Evolutionary conservation across 2,888 invertebrate species (phyloP).

Genomic region (Nemoura dubitans): DNA sequence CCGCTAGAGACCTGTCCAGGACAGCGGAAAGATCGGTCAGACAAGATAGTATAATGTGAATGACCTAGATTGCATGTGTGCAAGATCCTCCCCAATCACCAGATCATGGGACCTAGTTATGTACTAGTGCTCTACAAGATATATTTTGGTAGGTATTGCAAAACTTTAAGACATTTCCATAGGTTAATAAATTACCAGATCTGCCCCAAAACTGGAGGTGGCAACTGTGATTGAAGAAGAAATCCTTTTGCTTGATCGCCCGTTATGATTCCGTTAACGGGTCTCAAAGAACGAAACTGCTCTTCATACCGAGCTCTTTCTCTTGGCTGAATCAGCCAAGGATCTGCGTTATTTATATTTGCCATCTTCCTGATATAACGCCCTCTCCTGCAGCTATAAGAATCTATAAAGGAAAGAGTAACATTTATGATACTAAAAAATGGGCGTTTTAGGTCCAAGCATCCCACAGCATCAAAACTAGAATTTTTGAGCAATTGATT

Average conservation of each 20-base stretch:
- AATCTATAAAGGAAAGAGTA: background rate
- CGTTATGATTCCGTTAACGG: constrained; percentile 85
- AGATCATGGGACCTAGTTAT: no score
- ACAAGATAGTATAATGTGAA: no score
- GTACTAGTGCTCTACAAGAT: no score
- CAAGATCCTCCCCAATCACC: no score
- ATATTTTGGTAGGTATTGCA: no score
- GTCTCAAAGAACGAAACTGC: constrained; percentile 89
- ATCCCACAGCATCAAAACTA: background rate
- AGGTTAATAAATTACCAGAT: constrained; percentile 86
- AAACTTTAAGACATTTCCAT: no score
- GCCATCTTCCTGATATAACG: background rate
- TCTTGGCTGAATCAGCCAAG: constrained; percentile 87
- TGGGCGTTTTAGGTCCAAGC: background rate
- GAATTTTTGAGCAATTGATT: background rate
- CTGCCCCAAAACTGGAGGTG: constrained; percentile 88
- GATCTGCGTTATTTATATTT: constrained; percentile 64
- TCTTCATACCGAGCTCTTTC: constrained; percentile 89
- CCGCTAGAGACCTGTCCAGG: constrained; percentile 87
- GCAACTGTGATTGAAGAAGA: constrained; percentile 90
- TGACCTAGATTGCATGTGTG: no score
- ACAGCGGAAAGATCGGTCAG: no score
- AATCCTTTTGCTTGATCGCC: constrained; percentile 95
- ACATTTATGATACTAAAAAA: background rate
- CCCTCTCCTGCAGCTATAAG: background rate